Base-by-base conservation (phyloP, 2,113 vertebrate species). In the Sylvilagus bachmani region DNA sequence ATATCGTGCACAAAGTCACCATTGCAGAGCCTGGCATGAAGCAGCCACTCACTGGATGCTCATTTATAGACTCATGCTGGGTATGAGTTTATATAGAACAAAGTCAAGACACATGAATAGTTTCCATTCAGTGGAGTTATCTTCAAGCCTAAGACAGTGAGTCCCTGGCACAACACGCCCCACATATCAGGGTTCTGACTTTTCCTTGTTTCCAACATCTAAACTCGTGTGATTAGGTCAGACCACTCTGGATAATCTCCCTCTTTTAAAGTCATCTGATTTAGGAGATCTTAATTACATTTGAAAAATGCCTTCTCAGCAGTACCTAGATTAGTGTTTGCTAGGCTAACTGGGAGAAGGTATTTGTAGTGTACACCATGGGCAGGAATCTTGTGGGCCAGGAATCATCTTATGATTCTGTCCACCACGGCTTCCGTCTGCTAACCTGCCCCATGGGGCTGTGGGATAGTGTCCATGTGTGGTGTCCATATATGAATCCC, bases 361-460 rank as follows among this genome's bases (percentile, higher is more conserved):
- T 67, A 5, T n/a, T 1, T 5, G 6, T 12, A 10, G 3, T 5
- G 0, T 3, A 6, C 1, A 19, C 10, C n/a, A 3, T 82, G 79
- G 71, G 8, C 61, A 0, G 19, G n/a, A 55, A 29, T 61, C 64
- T 55, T 22, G 1, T 10, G 19, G 38, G 25, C 31, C 16, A 67
- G 29, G 51, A n/a, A 53, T 58, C 61, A 12, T 10, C 67, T 66
- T 24, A 33, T 58, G 58, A 53, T 31, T 31, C 90, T 51, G 21
- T 19, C 71, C 21, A 21, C 16, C 51, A 10, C 3, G 36, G 16
- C 55, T 71, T 84, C 49, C 10, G 31, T 53, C 14, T 64, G 31
- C 77, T 29, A 1, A 5, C 25, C 19, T 12, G 4, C 14, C n/a
- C 10, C 49, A 17, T 21, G 10, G 84, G 31, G 9, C 13, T 53